These are phyloP conservation scores for Vicugna pacos DNA, from an alignment of 2,113 vertebrate genomes.

Conservation along the genomic window DNA sequence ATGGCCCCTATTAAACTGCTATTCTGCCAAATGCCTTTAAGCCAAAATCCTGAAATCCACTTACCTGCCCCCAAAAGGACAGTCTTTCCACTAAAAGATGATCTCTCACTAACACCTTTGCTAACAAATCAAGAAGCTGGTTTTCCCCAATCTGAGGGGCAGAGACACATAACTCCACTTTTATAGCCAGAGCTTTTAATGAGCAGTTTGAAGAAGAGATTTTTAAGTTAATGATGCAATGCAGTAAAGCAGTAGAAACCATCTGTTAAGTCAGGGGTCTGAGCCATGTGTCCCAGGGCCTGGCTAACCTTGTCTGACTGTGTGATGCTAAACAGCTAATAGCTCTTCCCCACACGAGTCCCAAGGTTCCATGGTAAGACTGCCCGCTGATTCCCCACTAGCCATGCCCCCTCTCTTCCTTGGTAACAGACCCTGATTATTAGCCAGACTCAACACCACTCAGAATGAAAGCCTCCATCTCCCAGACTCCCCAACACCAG, in stretches of 20 bases:
- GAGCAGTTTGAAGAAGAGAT: conserved; percentile 39
- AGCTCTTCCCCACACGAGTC: not conserved
- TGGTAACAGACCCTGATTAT: not conserved
- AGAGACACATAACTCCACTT: conserved; percentile 24
- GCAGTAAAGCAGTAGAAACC: not conserved
- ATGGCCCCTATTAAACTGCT: not conserved
- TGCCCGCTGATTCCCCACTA: not conserved
- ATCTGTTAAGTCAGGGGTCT: not conserved
- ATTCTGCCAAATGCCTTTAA: conserved; percentile 8
- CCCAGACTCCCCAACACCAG: not conserved
- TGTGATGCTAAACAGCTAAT: not conserved
- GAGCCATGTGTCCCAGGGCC: not conserved
- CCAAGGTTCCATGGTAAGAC: not conserved
- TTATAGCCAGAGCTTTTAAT: conserved; percentile 19
- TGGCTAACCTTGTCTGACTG: not conserved
- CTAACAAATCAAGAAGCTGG: not conserved
- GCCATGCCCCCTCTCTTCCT: not conserved
- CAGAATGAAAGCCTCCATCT: not conserved
- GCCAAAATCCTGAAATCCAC: conserved; percentile 30
- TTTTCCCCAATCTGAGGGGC: not conserved
- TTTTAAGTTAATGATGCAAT: not conserved
- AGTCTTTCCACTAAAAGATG: not conserved
- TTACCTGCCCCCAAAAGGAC: not conserved
- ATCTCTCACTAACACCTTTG: not conserved
- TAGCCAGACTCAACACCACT: not conserved